Percentiles rank a stretch among this genome's conserved stretches.
phyloP scores from a whole-genome alignment of 2,888 invertebrate genomes.

The Euspilapteryx auroguttella region DNA sequence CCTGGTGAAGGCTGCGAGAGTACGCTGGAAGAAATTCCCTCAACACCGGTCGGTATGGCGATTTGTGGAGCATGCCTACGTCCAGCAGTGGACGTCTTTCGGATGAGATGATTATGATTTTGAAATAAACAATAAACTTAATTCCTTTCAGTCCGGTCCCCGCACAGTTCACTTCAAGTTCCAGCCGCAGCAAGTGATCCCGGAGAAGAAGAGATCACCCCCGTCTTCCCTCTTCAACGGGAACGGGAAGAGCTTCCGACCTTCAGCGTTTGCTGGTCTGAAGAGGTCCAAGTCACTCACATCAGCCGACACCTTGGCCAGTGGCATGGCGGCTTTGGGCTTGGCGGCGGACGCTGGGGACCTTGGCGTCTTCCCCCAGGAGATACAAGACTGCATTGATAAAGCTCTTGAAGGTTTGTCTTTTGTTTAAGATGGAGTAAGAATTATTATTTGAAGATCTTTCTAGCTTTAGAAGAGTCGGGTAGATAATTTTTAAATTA shows the following conservation, averaged over 20 bases:
- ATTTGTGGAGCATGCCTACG: no score
- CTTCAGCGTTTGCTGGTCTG: constrained; percentile 51
- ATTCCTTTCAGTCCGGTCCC: constrained; percentile 41
- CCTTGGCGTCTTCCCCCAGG: constrained; percentile 72
- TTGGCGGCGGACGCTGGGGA: constrained; percentile 74
- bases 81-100: no score
- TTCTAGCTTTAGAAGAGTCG: no score
- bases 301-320: constrained; percentile 71
- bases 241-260: constrained; percentile 41
- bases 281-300: constrained; percentile 84
- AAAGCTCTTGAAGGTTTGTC: constrained; percentile 73
- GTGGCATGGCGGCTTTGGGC: constrained; percentile 68
- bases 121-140: no score
- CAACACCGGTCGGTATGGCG: no score
- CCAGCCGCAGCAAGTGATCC: constrained; percentile 36
- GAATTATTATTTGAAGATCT: no score
- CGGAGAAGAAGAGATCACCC: constrained; percentile 48
- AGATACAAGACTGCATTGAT: constrained; percentile 73
- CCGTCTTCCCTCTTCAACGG: constrained; percentile 43
- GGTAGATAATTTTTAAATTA: no score
- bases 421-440: constrained; percentile 5
- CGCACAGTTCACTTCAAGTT: constrained; percentile 65
- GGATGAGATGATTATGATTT: no score
- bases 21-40: no score
- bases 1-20: no score